phyloP scores from a whole-genome alignment of 2,888 invertebrate species.

The Trachelus tabidus region DNA sequence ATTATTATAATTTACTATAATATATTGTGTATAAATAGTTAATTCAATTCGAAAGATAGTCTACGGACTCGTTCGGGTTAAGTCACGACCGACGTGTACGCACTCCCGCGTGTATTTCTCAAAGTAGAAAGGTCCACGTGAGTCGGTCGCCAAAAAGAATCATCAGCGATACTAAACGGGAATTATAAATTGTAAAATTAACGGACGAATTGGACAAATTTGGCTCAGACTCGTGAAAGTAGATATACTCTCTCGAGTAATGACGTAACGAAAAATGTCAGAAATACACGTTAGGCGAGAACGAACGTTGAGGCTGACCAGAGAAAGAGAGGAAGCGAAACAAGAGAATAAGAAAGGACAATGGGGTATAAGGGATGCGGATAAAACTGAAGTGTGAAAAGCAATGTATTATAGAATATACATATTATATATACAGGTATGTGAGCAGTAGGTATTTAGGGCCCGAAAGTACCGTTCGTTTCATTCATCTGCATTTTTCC shows the following conservation, averaged over 20 bases:
- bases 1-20: constrained; percentile 64
- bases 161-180: constrained; percentile 3
- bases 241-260: not conserved
- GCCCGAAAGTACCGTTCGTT: constrained; percentile 43
- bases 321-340: constrained; percentile 17
- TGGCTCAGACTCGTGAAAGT: not conserved
- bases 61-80: constrained; percentile 15
- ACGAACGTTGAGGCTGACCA: not conserved
- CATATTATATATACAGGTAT: constrained; percentile 42
- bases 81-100: not conserved
- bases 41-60: constrained; percentile 54
- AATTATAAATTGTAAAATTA: constrained; percentile 4
- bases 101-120: not conserved
- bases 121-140: not conserved
- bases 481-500: constrained; percentile 34
- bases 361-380: not conserved
- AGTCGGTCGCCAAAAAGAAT: not conserved
- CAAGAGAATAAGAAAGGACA: constrained; percentile 28
- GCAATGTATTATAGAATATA: constrained; percentile 46
- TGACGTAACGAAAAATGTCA: not conserved
- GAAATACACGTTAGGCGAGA: not conserved
- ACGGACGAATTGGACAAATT: not conserved
- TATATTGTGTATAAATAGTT: constrained; percentile 66
- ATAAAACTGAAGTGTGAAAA: constrained; percentile 24
- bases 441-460: constrained; percentile 46